phyloP scores from a whole-genome alignment of 2,888 invertebrate genomes.

The Vanessa cardui region DNA sequence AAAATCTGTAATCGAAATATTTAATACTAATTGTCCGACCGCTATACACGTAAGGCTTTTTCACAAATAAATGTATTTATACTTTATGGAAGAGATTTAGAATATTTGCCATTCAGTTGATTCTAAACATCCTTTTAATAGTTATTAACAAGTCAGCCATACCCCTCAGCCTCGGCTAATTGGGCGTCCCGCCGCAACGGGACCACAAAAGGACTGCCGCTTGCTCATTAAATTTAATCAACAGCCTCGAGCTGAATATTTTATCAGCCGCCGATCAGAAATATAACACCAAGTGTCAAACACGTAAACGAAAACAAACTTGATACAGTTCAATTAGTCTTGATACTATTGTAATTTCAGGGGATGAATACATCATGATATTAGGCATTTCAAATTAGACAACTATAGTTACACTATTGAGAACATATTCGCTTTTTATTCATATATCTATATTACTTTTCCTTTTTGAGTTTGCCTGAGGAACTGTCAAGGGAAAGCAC shows the following conservation, averaged over 20 bases:
- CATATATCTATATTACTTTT: too few species aligned
- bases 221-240: slow-evolving; percentile 70
- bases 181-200: slow-evolving; percentile 61
- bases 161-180: slow-evolving; percentile 52
- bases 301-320: slow-evolving; percentile 11
- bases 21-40: too few species aligned
- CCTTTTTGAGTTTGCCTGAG: too few species aligned
- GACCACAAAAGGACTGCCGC: slow-evolving; percentile 54
- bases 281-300: slow-evolving; percentile 58
- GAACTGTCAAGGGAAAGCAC: too few species aligned
- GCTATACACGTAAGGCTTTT: too few species aligned
- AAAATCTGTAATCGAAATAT: too few species aligned
- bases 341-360: too few species aligned
- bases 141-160: slow-evolving; percentile 33
- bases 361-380: too few species aligned
- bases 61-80: too few species aligned
- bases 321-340: not conserved
- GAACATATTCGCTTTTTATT: too few species aligned
- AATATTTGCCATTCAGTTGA: slow-evolving; percentile 26
- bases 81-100: not conserved
- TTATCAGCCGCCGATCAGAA: slow-evolving; percentile 59
- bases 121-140: slow-evolving; percentile 36
- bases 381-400: too few species aligned
- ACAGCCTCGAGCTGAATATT: slow-evolving; percentile 55
- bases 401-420: not conserved